Base-by-base conservation (phyloP, 2,797 vertebrate genomes). In the Anableps anableps region DNA sequence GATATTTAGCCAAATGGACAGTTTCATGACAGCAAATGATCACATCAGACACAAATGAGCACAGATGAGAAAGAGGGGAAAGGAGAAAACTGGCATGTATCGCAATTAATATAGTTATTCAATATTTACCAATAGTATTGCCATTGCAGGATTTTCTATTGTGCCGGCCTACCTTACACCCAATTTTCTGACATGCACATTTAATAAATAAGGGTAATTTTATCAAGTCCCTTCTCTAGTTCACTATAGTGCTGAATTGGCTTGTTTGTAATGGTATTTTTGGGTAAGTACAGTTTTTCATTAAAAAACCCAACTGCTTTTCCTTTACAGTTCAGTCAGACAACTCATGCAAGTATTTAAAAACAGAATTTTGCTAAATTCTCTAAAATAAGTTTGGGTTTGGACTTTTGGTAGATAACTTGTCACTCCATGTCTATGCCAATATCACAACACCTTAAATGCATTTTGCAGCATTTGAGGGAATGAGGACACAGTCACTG, bases 191-290 rank as follows among this genome's bases (percentile, higher is more conserved):
- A 78, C 75, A 76, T 77, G 45, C 77, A 75, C 75, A 82, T 88
- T 84, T 77, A 86, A 89, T 86, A 74, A 88, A 89, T 82, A 72
- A 88, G 72, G 80, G 80, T 84, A 85, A 43, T 47, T 47, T 47
- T 47, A 47, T 14, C 45, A 47, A n/a, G n/a, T n/a, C n/a, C n/a
- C n/a, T n/a, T 47, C 45, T 11, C 45, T 47, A 14, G 45, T 47
- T 47, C 11, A 11, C 45, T 11, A 47, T 47, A 47, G 8, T 47
- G 2, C 9, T n/a, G n/a, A n/a, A 58, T 29, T 29, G n/a, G 26
- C 3, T 58, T 58, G 80, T 19, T 41, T 51, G 38, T 79, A 80
- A 88, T 84, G 60, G 78, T 58, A 76, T 50, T 80, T 87, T 89
- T 68, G 68, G 77, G 74, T 79, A 83, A 75, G 77, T 77, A 75